A percentile compares a stretch with the other conserved stretches of the same genome.
These are phyloP conservation scores for Aratinga solstitialis DNA, from an alignment of 2,797 vertebrate genomes.

Conservation along the genomic window DNA sequence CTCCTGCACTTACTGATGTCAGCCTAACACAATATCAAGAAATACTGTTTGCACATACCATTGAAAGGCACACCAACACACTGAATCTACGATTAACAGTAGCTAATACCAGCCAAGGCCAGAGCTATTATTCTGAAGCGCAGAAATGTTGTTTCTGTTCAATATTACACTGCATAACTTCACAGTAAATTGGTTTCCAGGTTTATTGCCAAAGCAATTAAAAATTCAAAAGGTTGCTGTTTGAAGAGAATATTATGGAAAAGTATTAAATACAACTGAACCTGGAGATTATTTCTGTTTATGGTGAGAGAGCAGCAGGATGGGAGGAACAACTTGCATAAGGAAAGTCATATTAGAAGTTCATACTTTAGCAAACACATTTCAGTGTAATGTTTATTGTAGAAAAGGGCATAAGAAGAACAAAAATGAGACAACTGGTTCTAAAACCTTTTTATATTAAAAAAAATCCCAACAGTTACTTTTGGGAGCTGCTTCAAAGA, in stretches of 20 bases:
- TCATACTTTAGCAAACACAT: not conserved
- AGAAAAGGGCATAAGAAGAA: not conserved
- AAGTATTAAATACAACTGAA: not conserved
- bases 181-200: slow-evolving; percentile 29
- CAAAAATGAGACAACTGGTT: not conserved
- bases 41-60: not conserved
- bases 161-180: slow-evolving; percentile 11
- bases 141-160: slow-evolving; percentile 12
- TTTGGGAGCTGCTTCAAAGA: not conserved
- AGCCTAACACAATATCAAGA: not conserved
- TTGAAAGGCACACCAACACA: not conserved
- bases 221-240: slow-evolving; percentile 42
- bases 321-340: not conserved
- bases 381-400: not conserved
- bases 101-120: not conserved
- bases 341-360: not conserved
- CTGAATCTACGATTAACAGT: not conserved
- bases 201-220: slow-evolving; percentile 50
- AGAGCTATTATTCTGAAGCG: not conserved
- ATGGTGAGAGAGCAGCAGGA: not conserved
- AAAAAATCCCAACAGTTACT: not conserved
- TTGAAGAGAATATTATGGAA: slow-evolving; percentile 24
- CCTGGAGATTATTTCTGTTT: slow-evolving; percentile 5
- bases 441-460: not conserved
- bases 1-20: not conserved